phyloP scores from a whole-genome alignment of 1,140 invertebrate species.

The Pogonomyrmex barbatus region DNA sequence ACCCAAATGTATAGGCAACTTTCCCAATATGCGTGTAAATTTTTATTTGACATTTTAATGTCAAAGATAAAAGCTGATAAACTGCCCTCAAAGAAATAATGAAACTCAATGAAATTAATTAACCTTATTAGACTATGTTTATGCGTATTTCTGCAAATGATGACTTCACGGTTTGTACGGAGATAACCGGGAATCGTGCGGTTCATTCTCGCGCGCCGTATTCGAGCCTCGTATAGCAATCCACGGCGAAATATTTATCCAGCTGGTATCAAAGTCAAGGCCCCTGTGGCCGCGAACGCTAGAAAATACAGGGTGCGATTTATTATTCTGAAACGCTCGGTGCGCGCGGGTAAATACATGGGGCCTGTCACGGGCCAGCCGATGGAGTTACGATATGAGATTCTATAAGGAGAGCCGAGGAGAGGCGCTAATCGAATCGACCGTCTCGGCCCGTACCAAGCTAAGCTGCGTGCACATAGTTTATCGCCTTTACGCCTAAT shows the following conservation, averaged over 20 bases:
- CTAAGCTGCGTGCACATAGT: constrained; percentile 14
- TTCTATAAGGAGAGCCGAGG: constrained; percentile 43
- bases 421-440: constrained; percentile 63
- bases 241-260: constrained; percentile 66
- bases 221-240: constrained; percentile 54
- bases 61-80: neutral
- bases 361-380: constrained; percentile 40
- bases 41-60: neutral
- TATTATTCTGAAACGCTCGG: constrained; percentile 60
- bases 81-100: neutral
- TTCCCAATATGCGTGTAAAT: neutral
- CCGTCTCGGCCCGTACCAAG: constrained; percentile 10
- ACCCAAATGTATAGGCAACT: neutral
- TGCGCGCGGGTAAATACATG: constrained; percentile 55
- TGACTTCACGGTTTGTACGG: constrained; percentile 29
- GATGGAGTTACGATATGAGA: constrained; percentile 66
- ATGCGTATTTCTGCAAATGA: constrained; percentile 27
- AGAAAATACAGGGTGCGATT: constrained; percentile 56
- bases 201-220: constrained; percentile 13
- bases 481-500: constrained; percentile 74
- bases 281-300: constrained; percentile 20
- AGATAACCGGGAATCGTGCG: constrained; percentile 1
- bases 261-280: constrained; percentile 56
- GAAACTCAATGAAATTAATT: neutral
- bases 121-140: constrained; percentile 36